Percentiles rank a stretch among this genome's conserved stretches.
Conservation (phyloP, 2,113 vertebrate genomes). For the Dipodomys spectabilis region DNA sequence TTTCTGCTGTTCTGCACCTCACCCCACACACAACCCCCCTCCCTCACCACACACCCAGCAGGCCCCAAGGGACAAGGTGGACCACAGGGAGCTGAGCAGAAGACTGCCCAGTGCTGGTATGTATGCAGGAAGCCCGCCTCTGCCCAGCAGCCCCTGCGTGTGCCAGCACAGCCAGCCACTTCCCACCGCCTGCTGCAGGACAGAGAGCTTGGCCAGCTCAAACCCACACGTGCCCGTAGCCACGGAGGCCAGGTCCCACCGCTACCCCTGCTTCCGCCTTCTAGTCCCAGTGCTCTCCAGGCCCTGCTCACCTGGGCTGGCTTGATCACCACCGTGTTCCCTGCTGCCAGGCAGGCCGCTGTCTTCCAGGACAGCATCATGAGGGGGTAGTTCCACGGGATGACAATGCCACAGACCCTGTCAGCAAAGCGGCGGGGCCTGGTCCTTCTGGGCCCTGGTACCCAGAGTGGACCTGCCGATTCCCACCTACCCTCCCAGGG, state of each 20-base stretch:
- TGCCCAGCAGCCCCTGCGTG: too few species aligned
- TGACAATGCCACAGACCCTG: conserved; percentile 93
- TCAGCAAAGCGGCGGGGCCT: not conserved
- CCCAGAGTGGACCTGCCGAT: fast-evolving
- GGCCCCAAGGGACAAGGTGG: too few species aligned
- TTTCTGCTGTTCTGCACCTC: not conserved
- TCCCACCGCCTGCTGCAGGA: too few species aligned
- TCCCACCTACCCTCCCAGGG: not conserved
- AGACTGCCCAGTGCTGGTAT: too few species aligned
- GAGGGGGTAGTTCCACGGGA: conserved; percentile 94
- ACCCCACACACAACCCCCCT: too few species aligned
- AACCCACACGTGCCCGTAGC: too few species aligned
- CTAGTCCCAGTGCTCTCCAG: too few species aligned
- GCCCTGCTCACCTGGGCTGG: conserved; percentile 89
- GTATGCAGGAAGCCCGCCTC: not conserved
- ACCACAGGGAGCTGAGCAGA: too few species aligned
- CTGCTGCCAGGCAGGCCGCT: conserved; percentile 91
- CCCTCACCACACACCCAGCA: too few species aligned
- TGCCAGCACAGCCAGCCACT: too few species aligned
- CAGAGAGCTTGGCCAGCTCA: too few species aligned
- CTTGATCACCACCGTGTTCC: conserved; percentile 93
- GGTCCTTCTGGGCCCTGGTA: not conserved
- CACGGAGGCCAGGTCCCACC: too few species aligned
- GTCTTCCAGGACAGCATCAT: conserved; percentile 96
- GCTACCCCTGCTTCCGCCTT: not conserved